Base-by-base conservation (phyloP, 2,797 vertebrate genomes). In the Arctocebus calabarensis region DNA sequence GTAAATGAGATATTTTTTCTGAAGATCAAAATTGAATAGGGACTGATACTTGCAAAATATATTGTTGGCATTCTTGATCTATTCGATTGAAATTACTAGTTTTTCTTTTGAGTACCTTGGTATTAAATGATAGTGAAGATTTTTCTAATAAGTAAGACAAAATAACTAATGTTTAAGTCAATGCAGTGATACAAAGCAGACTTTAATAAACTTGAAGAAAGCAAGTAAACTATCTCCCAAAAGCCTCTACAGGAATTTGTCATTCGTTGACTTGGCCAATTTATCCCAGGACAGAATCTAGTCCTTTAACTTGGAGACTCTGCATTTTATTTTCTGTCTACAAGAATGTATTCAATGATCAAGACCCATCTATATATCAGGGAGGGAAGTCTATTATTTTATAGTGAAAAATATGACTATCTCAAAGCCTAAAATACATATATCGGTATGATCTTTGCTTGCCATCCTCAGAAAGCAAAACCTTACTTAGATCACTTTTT, bases 1-100 rank as follows among this genome's bases (percentile, higher is more conserved):
- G 19, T 84, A 85, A 84, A 52, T 68, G 40, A 37, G 3, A 90
- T 68, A 90, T 68, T 91, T 96, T 96, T 85, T 75, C 59, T 79
- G 7, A 79, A 96, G n/a, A 34, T 19, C 87, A 78, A 73, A 93
- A 45, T 73, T 66, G 16, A 86, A 70, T 79, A 11, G 12, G 7
- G 1, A 84, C 19, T 52, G 25, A 57, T 43, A 48, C 57, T 81
- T 77, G 20, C 23, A 91, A 17, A 10, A 55, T 43, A 59, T 77
- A 17, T 37, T 73, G 11, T 43, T 84, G n/a, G 40, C 17, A 71
- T 84, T 78, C 9, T 87, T 93, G 27, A 86, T 34, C 17, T 82
- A 59, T 34, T 10, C 27, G 12, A 45, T 3, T 90, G 40, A 89
- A 96, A 78, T n/a, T 84, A 71, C 12, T 40, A 17, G 34, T 14